These are phyloP conservation scores for Pammene fasciana DNA, from an alignment of 2,888 invertebrate genomes.

Conservation along the genomic window DNA sequence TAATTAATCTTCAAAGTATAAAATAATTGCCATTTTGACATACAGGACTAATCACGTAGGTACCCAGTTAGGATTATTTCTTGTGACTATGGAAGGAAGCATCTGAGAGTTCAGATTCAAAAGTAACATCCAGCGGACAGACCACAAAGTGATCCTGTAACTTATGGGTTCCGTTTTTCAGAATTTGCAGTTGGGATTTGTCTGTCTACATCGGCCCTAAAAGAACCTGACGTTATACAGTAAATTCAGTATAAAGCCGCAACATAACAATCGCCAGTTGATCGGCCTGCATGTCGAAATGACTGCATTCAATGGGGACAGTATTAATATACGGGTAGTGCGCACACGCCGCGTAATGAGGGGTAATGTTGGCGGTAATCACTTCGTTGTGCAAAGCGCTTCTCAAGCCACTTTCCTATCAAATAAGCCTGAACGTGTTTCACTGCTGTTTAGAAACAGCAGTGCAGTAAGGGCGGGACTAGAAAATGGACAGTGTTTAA, in stretches of 20 bases:
- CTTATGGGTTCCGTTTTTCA: too few species aligned
- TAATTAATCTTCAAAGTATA: too few species aligned
- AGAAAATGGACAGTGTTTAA: not conserved
- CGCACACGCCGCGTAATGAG: constrained; percentile 52
- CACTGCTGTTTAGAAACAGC: not conserved
- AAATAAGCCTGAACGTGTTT: constrained; percentile 45
- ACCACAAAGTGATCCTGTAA: too few species aligned
- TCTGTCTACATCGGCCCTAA: not conserved
- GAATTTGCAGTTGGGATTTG: not conserved
- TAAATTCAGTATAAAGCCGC: constrained; percentile 6
- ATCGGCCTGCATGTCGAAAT: constrained; percentile 34
- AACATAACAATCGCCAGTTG: constrained; percentile 22
- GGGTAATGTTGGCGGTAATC: constrained; percentile 38
- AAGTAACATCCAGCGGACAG: too few species aligned
- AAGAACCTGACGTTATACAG: not conserved
- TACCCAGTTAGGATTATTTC: too few species aligned
- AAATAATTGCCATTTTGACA: too few species aligned
- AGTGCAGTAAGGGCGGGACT: not conserved
- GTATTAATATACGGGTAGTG: constrained; percentile 53
- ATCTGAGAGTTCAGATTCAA: too few species aligned
- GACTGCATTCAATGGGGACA: constrained; percentile 47
- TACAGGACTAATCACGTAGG: too few species aligned
- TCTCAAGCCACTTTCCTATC: constrained; percentile 56
- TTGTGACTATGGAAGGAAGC: too few species aligned
- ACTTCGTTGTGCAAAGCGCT: constrained; percentile 56